These are phyloP conservation scores for Crotalus viridis DNA, from an alignment of 2,113 vertebrate species.

Conservation along the genomic window DNA sequence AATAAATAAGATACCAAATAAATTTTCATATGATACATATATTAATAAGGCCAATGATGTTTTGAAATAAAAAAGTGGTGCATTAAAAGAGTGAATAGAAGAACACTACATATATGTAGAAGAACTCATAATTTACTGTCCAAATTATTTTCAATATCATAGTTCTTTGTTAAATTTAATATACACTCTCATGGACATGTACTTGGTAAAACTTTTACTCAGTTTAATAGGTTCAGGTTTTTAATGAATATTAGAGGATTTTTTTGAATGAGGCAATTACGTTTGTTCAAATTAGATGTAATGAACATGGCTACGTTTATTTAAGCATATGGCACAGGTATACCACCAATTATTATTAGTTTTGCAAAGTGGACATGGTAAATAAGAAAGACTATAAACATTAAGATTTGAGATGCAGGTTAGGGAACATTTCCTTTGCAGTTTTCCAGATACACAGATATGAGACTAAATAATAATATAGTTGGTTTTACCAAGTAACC, in stretches of 20 bases:
- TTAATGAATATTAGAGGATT: background rate
- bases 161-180: slow-evolving; percentile 11
- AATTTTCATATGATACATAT: background rate
- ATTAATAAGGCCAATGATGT: background rate
- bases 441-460: slow-evolving; percentile 17
- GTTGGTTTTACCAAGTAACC: slow-evolving; percentile 50
- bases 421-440: slow-evolving; percentile 44
- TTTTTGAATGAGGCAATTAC: background rate
- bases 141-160: background rate
- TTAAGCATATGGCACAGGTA: background rate
- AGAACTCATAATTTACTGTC: background rate
- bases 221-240: background rate
- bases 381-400: slow-evolving; percentile 26
- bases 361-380: slow-evolving; percentile 14
- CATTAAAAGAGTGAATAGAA: background rate
- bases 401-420: slow-evolving; percentile 22
- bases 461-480: slow-evolving; percentile 50
- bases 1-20: background rate
- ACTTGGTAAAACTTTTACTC: background rate
- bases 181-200: background rate
- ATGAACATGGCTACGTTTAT: background rate
- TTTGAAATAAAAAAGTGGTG: background rate
- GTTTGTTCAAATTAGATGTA: slow-evolving; percentile 5
- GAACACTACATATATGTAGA: background rate
- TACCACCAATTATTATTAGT: background rate